Conservation (phyloP, 2,113 vertebrate genomes). For the Datnioides undecimradiatus region DNA sequence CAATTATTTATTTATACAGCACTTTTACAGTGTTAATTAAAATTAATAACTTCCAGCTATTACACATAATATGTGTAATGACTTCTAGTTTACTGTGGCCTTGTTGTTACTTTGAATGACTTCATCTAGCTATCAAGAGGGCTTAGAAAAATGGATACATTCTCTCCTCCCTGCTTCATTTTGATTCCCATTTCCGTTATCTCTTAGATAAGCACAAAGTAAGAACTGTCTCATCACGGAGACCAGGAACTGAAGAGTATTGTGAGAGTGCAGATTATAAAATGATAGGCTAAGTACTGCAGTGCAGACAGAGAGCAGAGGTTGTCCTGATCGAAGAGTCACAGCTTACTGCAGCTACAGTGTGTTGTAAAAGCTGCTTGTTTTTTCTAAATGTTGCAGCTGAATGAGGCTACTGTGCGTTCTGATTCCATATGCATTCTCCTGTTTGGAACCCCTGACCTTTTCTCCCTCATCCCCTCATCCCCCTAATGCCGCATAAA, state of each 20-base stretch:
- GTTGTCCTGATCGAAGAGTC: slow-evolving; percentile 53
- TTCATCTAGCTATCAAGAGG: background rate
- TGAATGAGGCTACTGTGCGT: slow-evolving; percentile 33
- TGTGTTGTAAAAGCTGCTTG: slow-evolving; percentile 42
- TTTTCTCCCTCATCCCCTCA: slow-evolving; percentile 37
- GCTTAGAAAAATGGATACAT: slow-evolving; percentile 22
- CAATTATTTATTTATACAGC: slow-evolving; percentile 23
- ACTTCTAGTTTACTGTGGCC: background rate
- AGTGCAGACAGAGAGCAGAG: slow-evolving; percentile 67
- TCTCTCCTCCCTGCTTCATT: slow-evolving; percentile 37
- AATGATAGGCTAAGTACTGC: slow-evolving; percentile 65
- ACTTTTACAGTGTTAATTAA: too few relatives aligned
- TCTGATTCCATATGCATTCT: slow-evolving; percentile 26
- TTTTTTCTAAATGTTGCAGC: slow-evolving; percentile 37
- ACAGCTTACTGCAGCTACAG: slow-evolving; percentile 57
- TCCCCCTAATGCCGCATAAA: slow-evolving; percentile 20
- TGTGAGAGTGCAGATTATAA: slow-evolving; percentile 39
- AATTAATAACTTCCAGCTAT: too few relatives aligned
- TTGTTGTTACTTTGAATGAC: background rate
- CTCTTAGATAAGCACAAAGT: slow-evolving; percentile 48
- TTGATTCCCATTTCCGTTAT: slow-evolving; percentile 46
- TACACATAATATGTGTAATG: slow-evolving; percentile 4
- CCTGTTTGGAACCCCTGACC: slow-evolving; percentile 57
- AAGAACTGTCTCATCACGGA: slow-evolving; percentile 45
- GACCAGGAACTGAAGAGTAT: slow-evolving; percentile 39